A percentile compares a stretch with the other conserved stretches of the same genome.
These are phyloP conservation scores for Aphelenchoides besseyi DNA, from an alignment of 1,140 invertebrate species.

Conservation along the genomic window DNA sequence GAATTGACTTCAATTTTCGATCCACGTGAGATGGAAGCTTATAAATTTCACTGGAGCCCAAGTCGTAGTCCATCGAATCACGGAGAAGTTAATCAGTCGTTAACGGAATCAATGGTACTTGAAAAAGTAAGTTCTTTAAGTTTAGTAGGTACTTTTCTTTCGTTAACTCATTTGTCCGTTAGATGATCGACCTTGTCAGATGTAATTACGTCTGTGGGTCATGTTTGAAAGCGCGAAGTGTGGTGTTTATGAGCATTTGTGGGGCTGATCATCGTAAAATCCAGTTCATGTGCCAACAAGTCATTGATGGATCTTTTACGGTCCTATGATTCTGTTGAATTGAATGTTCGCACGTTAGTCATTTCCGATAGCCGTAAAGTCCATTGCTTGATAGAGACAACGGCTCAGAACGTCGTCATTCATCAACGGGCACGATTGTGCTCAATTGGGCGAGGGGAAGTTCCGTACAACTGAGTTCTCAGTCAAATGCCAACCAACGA, in stretches of 20 bases:
- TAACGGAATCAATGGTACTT: not conserved
- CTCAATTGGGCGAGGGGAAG: too few species aligned
- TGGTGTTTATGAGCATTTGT: too few species aligned
- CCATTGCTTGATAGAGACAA: too few species aligned
- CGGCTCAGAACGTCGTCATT: too few species aligned
- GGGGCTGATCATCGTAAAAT: too few species aligned
- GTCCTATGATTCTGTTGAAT: too few species aligned
- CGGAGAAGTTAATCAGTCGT: not conserved
- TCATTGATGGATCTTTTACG: not conserved
- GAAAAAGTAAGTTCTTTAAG: slow-evolving; percentile 9
- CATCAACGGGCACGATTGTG: too few species aligned
- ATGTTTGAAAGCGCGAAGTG: not conserved
- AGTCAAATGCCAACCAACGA: too few species aligned
- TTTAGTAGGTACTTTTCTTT: slow-evolving; percentile 14
- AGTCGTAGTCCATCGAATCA: not conserved
- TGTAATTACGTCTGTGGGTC: not conserved
- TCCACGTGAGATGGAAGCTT: not conserved
- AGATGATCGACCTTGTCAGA: not conserved
- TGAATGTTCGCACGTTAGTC: too few species aligned
- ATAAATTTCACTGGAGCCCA: slow-evolving; percentile 6
- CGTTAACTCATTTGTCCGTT: not conserved
- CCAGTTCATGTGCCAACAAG: too few species aligned
- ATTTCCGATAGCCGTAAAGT: too few species aligned
- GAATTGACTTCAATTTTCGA: slow-evolving; percentile 12
- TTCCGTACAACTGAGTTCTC: too few species aligned